A percentile compares a stretch with the other conserved stretches of the same genome.
Evolutionary conservation across 2,113 vertebrate species (phyloP).

Genomic region (Epinephelus cyanopodus): DNA sequence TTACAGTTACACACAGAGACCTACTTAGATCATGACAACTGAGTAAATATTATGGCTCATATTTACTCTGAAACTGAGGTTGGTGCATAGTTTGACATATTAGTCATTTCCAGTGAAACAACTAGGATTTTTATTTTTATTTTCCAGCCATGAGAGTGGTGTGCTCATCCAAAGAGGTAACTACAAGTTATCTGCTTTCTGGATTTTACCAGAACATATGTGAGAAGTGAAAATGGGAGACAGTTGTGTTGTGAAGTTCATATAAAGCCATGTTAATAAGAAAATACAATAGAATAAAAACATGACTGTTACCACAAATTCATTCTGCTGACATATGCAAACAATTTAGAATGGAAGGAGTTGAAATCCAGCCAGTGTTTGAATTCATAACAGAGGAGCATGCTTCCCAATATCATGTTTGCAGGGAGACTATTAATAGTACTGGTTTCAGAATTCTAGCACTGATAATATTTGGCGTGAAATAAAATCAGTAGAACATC

Average conservation of each 20-base stretch:
- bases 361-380: not conserved
- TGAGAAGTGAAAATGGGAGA: not conserved
- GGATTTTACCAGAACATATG: too few relatives aligned
- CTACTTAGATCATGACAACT: too few relatives aligned
- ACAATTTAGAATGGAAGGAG: not conserved
- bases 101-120: not conserved
- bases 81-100: not conserved
- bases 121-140: not conserved
- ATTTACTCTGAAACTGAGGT: too few relatives aligned
- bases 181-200: not conserved
- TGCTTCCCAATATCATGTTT: not conserved
- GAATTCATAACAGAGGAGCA: not conserved
- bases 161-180: not conserved
- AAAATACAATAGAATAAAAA: conserved; percentile 7
- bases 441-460: not conserved
- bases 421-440: too few relatives aligned
- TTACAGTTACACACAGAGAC: too few relatives aligned
- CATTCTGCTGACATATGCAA: not conserved
- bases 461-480: not conserved
- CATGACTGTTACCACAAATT: not conserved
- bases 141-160: not conserved
- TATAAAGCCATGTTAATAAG: not conserved
- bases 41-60: too few relatives aligned
- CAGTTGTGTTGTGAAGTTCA: not conserved
- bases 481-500: conserved; percentile 8